Evolutionary conservation across 2,888 invertebrate species (phyloP).

Genomic region (Anoncus sp.): DNA sequence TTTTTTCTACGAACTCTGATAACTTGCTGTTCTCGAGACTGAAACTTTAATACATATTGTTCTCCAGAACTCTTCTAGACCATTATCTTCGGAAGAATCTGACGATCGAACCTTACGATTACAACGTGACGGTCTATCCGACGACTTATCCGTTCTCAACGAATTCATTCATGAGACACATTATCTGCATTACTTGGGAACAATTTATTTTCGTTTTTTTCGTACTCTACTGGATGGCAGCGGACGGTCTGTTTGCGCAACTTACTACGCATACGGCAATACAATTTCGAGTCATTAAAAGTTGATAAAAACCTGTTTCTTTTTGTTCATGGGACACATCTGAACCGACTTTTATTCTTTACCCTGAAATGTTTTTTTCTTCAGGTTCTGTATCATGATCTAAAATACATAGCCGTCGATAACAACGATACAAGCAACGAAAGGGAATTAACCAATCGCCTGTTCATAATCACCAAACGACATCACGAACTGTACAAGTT

Average conservation of each 20-base stretch:
- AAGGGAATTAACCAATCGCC: constrained; percentile 12
- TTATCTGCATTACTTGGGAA: constrained; percentile 53
- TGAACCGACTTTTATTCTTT: background rate
- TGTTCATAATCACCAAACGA: constrained; percentile 21
- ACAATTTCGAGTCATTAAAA: constrained; percentile 50
- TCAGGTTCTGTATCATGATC: constrained; percentile 39
- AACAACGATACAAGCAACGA: constrained; percentile 5
- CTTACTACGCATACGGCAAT: constrained; percentile 53
- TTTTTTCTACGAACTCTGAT: too few relatives aligned
- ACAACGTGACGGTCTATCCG: constrained; percentile 44
- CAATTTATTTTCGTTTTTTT: constrained; percentile 46
- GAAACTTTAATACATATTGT: background rate
- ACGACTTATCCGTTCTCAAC: constrained; percentile 54
- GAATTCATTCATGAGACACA: constrained; percentile 20
- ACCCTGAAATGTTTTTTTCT: background rate
- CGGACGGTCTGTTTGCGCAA: constrained; percentile 56
- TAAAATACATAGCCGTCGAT: constrained; percentile 14
- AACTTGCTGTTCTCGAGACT: background rate
- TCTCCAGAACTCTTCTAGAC: constrained; percentile 25
- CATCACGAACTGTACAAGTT: constrained; percentile 39
- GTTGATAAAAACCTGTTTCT: background rate
- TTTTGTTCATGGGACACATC: too few relatives aligned
- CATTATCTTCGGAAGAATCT: constrained; percentile 30
- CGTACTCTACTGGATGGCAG: constrained; percentile 51
- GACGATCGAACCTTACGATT: constrained; percentile 46